These are phyloP conservation scores for Seladonia tumulorum DNA, from an alignment of 2,888 invertebrate species.

Conservation along the genomic window DNA sequence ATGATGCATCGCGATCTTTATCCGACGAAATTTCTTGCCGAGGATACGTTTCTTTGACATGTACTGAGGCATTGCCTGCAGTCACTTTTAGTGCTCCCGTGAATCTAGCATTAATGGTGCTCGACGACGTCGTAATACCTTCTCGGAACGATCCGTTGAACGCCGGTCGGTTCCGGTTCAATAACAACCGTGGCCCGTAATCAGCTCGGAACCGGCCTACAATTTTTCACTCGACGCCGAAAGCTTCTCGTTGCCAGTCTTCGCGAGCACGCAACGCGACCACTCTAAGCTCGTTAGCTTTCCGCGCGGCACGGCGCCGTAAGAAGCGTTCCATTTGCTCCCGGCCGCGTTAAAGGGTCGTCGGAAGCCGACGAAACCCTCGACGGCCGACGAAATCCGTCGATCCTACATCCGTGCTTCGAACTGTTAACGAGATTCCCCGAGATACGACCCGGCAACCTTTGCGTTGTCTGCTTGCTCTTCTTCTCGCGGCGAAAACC, in stretches of 20 bases:
- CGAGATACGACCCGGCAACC: not conserved
- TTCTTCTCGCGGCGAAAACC: not conserved
- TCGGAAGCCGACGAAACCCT: constrained; percentile 22
- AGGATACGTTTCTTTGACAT: not conserved
- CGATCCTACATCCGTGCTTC: constrained; percentile 10
- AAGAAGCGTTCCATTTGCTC: constrained; percentile 34
- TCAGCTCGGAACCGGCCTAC: constrained; percentile 27
- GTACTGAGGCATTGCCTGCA: no score
- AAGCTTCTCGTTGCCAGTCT: not conserved
- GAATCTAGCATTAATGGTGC: no score
- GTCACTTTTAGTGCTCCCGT: no score
- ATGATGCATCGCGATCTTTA: not conserved
- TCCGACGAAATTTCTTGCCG: not conserved
- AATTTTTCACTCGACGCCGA: constrained; percentile 40
- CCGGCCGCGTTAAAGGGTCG: constrained; percentile 16
- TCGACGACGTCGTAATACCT: not conserved
- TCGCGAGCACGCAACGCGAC: constrained; percentile 13
- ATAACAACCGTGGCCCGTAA: not conserved
- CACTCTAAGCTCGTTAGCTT: constrained; percentile 26
- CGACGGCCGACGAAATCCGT: constrained; percentile 13
- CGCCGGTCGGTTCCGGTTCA: not conserved
- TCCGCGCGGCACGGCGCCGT: constrained; percentile 1
- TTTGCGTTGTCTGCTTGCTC: not conserved
- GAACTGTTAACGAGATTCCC: constrained; percentile 20
- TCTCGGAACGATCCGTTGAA: not conserved